Conservation (phyloP, 2,113 vertebrate species). For the Erythrolamprus reginae region DNA sequence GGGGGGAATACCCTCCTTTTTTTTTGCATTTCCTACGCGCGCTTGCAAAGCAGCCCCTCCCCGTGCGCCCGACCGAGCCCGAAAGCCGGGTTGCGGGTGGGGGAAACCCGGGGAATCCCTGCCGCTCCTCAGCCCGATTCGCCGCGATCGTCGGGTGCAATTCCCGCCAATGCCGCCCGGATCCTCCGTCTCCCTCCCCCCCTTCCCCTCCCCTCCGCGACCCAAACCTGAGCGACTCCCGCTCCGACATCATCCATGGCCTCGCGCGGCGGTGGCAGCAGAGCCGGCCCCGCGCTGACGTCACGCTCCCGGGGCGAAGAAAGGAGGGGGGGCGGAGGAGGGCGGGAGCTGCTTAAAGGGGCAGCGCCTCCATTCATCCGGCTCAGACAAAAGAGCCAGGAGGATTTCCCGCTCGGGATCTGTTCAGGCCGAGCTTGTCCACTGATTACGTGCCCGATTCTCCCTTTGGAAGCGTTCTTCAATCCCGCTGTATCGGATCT, state of each 20-base stretch:
- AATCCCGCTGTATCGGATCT: not conserved
- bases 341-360: slow-evolving; percentile 1
- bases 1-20: not conserved
- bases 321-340: not conserved
- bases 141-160: not conserved
- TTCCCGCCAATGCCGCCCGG: not conserved
- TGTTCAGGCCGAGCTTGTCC: not conserved
- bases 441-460: not conserved
- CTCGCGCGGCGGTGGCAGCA: slow-evolving; percentile 9
- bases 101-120: no score
- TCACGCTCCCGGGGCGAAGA: not conserved
- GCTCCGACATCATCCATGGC: slow-evolving; percentile 20
- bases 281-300: slow-evolving; percentile 10
- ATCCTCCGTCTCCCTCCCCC: not conserved
- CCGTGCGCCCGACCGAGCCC: not conserved
- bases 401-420: not conserved
- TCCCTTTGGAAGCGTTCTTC: not conserved
- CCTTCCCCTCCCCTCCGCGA: no score
- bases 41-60: slow-evolving; percentile 1
- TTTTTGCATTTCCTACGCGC: not conserved
- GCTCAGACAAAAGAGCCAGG: not conserved
- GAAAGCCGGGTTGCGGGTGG: not conserved
- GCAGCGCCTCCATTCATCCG: not conserved
- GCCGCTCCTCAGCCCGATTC: not conserved
- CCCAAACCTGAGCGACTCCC: slow-evolving; percentile 1